Conservation (phyloP, 2,113 vertebrate genomes). For the Tetrax tetrax region DNA sequence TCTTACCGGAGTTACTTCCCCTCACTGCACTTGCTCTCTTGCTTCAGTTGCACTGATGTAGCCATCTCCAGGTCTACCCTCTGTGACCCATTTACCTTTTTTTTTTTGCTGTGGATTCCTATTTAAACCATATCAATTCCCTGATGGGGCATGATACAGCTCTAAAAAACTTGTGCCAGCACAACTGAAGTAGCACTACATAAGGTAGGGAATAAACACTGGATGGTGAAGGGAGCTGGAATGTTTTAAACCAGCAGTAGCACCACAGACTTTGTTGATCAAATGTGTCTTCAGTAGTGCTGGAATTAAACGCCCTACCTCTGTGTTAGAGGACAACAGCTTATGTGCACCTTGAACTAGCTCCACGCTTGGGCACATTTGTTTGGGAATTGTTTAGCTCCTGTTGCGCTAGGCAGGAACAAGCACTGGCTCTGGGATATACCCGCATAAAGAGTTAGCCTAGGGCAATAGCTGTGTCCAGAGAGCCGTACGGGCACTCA, state of each 20-base stretch:
- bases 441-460: background rate
- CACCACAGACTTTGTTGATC: background rate
- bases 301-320: background rate
- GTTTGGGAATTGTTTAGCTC: background rate
- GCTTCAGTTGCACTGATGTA: background rate
- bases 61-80: background rate
- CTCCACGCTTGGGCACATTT: fast-evolving
- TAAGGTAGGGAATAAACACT: background rate
- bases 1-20: background rate
- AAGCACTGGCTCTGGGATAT: background rate
- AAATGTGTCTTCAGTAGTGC: background rate
- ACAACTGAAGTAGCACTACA: background rate
- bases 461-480: background rate
- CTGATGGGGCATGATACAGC: background rate
- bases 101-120: background rate
- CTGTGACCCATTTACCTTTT: background rate
- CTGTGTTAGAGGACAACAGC: background rate
- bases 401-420: background rate
- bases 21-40: background rate
- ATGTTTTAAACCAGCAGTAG: background rate
- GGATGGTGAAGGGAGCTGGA: background rate
- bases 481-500: fast-evolving
- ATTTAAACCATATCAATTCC: background rate
- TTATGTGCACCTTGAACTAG: background rate
- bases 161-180: background rate